Conservation (phyloP, 2,888 invertebrate genomes). For the Koerneria pararmatus region DNA sequence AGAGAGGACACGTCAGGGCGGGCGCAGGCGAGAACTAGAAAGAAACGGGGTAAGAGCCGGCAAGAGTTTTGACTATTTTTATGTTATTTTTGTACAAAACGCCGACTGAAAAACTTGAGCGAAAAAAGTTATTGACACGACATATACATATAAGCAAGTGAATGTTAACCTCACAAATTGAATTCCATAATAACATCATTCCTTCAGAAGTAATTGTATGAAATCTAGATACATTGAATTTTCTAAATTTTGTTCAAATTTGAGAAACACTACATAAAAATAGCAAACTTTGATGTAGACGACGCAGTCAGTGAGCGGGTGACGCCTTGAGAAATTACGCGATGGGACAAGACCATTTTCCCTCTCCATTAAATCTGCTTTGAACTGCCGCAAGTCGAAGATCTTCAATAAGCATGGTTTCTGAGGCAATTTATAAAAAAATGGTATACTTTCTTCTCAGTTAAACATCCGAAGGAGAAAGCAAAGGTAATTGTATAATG, state of each 20-base stretch:
- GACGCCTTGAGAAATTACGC: neutral
- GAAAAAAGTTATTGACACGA: too few species aligned
- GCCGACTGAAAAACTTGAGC: too few species aligned
- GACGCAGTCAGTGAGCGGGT: constrained; percentile 1
- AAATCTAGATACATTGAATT: too few species aligned
- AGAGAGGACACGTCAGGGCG: constrained; percentile 27
- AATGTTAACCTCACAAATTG: neutral
- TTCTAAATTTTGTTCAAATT: neutral
- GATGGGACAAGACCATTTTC: neutral
- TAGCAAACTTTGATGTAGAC: constrained; percentile 14
- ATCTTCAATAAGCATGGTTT: constrained; percentile 1
- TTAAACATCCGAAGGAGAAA: too few species aligned
- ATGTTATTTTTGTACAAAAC: neutral
- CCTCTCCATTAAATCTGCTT: constrained; percentile 6
- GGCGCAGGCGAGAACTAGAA: constrained; percentile 25
- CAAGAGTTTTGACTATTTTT: neutral
- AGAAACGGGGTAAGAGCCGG: neutral
- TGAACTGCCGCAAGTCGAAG: constrained; percentile 19
- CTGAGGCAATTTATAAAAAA: neutral
- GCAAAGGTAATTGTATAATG: too few species aligned
- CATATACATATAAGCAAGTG: too few species aligned
- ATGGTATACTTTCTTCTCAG: too few species aligned
- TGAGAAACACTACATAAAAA: neutral
- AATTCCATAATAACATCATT: neutral
- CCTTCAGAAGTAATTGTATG: too few species aligned